Base-by-base conservation (phyloP, 2,888 invertebrate species). In the Drosophila histrio region DNA sequence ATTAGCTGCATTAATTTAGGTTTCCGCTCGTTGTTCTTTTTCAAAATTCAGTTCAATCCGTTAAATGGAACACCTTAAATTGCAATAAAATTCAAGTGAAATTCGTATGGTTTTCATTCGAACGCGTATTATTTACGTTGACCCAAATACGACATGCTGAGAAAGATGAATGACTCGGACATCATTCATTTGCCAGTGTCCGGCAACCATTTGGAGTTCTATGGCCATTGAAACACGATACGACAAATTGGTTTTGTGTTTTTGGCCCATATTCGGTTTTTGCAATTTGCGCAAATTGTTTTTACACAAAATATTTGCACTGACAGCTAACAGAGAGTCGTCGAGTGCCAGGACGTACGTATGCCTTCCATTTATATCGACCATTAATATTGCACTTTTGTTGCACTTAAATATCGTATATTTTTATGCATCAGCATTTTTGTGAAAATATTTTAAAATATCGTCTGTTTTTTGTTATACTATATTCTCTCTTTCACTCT, bases 321-420 rank as follows among this genome's bases (percentile, higher is more conserved):
- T 68, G 60, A 28, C 24, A 34, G 39, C 39, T 21, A 43, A 39
- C 36, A 44, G 30, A 60, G 46, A 36, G 32, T 28, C 38, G 24
- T 26, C 4, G n/a, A 38, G 17, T 11, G 17, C 24, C 1, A 56
- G 19, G 17, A 24, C 30, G 34, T 28, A 54, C 41, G 28, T 65
- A 30, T 39, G 43, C 46, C 46, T 64, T 58, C 49, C 64, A 74
- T 79, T 77, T 77, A 79, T 82, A 52, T 60, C 56, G 46, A 41
- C 76, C 78, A 83, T 86, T 86, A 80, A 72, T 83, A 74, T 84
- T 79, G 69, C 15, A 69, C 61, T 83, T 80, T 72, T 83, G 78
- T 74, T 78, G 73, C 77, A 65, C 68, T 80, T 67, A 53, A 70
- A 69, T 59, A 44, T 54, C 21, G n/a, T 4, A 32, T 54, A 8